Conservation (phyloP, 2,797 vertebrate species). For the Schizopygopsis pylzovi region DNA sequence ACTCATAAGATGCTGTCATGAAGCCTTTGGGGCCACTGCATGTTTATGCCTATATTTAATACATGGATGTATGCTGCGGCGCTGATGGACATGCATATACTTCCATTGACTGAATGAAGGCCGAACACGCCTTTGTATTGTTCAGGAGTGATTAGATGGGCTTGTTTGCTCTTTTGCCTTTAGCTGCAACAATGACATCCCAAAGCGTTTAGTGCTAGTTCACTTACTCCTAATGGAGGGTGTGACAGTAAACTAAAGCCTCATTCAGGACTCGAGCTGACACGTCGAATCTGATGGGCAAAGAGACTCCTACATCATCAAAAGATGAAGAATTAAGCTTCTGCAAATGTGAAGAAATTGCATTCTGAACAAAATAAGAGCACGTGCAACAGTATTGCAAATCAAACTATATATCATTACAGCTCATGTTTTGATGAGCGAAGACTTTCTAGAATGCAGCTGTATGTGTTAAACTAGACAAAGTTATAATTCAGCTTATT, state of each 20-base stretch:
- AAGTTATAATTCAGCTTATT: not conserved
- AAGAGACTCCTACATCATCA: not conserved
- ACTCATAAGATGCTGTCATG: not conserved
- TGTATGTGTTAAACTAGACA: not conserved
- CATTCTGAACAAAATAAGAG: not conserved
- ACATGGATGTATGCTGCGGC: not conserved
- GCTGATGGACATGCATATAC: conserved; percentile 31
- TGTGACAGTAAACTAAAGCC: conserved; percentile 37
- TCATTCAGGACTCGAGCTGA: not conserved
- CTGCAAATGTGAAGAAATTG: not conserved
- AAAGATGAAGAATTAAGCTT: not conserved
- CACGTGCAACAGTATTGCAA: not conserved
- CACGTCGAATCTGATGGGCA: not conserved
- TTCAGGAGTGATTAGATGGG: conserved; percentile 34
- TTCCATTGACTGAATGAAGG: conserved; percentile 41
- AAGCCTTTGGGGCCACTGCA: not conserved
- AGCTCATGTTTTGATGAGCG: not conserved
- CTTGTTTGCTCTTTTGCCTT: conserved; percentile 42
- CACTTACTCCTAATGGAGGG: conserved; percentile 49
- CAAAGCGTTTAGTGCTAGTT: conserved; percentile 54
- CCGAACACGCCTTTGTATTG: conserved; percentile 42
- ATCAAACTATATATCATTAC: not conserved
- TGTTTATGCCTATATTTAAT: not conserved
- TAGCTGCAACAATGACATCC: conserved; percentile 47
- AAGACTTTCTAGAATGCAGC: not conserved